A percentile compares a stretch with the other conserved stretches of the same genome.
These are phyloP conservation scores for Muscicapa adusta DNA, from an alignment of 2,113 vertebrate genomes.

Conservation along the genomic window DNA sequence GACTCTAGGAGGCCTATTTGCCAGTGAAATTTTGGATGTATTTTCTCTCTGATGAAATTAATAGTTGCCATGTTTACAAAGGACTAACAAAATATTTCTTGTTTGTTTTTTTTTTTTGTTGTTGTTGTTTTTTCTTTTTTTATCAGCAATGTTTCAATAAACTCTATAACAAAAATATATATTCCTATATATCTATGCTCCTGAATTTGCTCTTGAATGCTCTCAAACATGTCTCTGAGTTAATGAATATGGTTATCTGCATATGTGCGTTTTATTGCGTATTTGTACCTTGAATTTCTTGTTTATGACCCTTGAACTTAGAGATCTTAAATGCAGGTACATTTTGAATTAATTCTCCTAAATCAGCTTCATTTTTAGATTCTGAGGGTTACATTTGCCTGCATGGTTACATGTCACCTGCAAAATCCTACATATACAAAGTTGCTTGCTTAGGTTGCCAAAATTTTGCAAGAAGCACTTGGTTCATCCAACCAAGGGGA, in stretches of 20 bases:
- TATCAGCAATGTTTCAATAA: background rate
- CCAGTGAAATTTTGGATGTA: background rate
- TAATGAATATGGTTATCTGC: background rate
- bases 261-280: background rate
- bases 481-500: background rate
- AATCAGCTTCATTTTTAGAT: background rate
- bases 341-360: background rate
- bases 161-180: background rate
- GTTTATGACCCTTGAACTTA: background rate
- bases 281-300: background rate
- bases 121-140: too few species aligned
- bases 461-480: background rate
- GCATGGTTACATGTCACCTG: too few species aligned
- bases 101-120: background rate
- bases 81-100: background rate
- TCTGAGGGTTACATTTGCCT: background rate
- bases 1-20: background rate
- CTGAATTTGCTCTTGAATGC: background rate
- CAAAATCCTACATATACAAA: background rate
- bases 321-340: background rate
- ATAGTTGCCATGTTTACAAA: background rate
- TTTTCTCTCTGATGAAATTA: background rate
- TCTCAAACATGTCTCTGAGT: background rate
- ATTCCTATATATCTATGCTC: background rate
- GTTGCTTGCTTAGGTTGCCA: background rate